Base-by-base conservation (phyloP, 2,888 invertebrate genomes). In the Eristalis intricaria region DNA sequence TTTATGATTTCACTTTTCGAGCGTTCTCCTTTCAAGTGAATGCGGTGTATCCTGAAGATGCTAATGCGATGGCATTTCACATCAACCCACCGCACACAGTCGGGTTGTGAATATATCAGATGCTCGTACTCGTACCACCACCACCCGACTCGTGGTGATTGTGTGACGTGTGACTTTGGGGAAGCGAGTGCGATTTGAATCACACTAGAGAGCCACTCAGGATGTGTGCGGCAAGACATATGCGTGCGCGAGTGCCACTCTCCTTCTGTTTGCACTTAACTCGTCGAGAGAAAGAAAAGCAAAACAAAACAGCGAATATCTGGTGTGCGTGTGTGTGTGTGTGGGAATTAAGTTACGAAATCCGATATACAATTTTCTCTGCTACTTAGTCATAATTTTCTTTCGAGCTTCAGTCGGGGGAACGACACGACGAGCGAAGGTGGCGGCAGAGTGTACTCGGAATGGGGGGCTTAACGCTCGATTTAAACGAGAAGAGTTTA, bases 1-100 rank as follows among this genome's bases (percentile, higher is more conserved):
- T 84, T 84, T 87, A 79, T 84, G 84, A 84, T 87, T 87, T 84
- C 80, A 80, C 84, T 87, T 77, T 73, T 70, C 60, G 64, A 86
- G 79, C 63, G 40, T 19, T 50, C 50, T 2, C 63, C 63, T 73
- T 68, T 79, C 87, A 58, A 87, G 84, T 76, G 76, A 84, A 32
- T 32, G 32, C 87, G 76, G 69, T 61, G 68, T 78, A 77, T 84
- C 80, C 76, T 84, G 75, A 76, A 87, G 84, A 35, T 80, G 87
- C 79, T 87, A 87, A 87, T 87, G 84, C 65, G 84, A 60, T 83
- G 65, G 73, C 66, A 74, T 74, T 77, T 82, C 60, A 58, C 68
- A 74, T 69, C 69, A 69, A n/a, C 23, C 50, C 7, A 5, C 50
- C 15, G 13, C 43, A 10, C 43, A 13, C 10, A 50, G 11, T 43